A percentile compares a stretch with the other conserved stretches of the same genome.
These are phyloP conservation scores for Garra rufa DNA, from an alignment of 2,113 vertebrate species.

Conservation along the genomic window DNA sequence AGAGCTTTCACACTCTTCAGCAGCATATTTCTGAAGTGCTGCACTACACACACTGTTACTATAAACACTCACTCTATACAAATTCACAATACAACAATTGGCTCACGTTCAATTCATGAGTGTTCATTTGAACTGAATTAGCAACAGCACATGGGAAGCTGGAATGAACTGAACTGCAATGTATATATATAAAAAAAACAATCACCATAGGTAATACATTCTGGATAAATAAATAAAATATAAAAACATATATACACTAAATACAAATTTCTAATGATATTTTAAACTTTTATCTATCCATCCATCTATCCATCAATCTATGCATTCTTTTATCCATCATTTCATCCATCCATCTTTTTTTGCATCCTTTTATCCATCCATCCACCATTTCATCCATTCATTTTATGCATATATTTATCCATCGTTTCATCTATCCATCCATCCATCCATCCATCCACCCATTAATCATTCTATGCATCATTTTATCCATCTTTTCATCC, in stretches of 20 bases:
- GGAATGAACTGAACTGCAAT: neutral
- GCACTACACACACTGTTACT: neutral
- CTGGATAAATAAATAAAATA: neutral
- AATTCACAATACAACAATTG: neutral
- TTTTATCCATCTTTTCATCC: neutral
- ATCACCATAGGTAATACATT: too few species aligned
- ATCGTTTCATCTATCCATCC: neutral
- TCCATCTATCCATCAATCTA: neutral
- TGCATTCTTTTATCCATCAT: neutral
- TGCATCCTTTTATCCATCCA: neutral
- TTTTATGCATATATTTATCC: too few species aligned
- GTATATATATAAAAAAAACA: too few species aligned
- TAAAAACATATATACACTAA: too few species aligned
- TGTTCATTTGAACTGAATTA: neutral
- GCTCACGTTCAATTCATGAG: neutral
- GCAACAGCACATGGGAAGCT: neutral
- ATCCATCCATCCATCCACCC: neutral
- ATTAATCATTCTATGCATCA: neutral
- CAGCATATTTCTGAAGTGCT: neutral
- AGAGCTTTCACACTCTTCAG: slow-evolving; percentile 41
- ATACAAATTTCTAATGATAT: too few species aligned
- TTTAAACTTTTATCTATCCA: neutral
- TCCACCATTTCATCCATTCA: neutral
- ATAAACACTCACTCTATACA: neutral
- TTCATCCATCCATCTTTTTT: neutral